Conservation (phyloP, 2,888 invertebrate species). For the Drosophila gaucha region DNA sequence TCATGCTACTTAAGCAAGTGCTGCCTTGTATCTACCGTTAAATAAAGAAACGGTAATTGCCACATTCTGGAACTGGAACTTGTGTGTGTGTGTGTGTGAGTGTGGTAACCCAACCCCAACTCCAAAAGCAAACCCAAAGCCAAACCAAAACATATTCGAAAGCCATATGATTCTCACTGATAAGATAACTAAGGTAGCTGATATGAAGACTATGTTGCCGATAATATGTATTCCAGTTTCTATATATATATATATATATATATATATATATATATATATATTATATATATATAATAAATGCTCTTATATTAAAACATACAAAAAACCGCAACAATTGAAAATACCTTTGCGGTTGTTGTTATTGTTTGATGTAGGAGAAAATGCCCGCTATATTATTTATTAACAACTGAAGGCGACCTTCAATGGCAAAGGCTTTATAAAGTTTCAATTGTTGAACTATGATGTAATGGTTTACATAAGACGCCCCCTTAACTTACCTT, state of each 20-base stretch:
- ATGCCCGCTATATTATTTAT: conserved; percentile 9
- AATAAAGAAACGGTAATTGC: conserved; percentile 30
- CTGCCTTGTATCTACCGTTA: conserved; percentile 24
- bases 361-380: conserved; percentile 1
- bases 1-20: conserved; percentile 25
- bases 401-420: conserved; percentile 34
- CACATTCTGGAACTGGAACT: conserved; percentile 22
- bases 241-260: conserved; percentile 13
- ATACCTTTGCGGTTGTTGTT: conserved; percentile 34
- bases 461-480: conserved; percentile 61
- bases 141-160: conserved; percentile 40
- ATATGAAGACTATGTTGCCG: conserved; percentile 46
- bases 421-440: conserved; percentile 13
- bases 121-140: conserved; percentile 28
- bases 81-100: background rate
- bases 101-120: conserved; percentile 19
- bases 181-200: conserved; percentile 50
- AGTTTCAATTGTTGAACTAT: conserved; percentile 56
- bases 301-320: conserved; percentile 1
- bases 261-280: conserved; percentile 2
- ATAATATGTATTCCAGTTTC: conserved; percentile 15
- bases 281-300: conserved; percentile 1
- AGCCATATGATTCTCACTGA: conserved; percentile 53
- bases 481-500: background rate
- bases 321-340: conserved; percentile 44